Evolutionary conservation across 92 coral and sea anemone genomes (phyloP).

Genomic region (Epizoanthus fatuus): DNA sequence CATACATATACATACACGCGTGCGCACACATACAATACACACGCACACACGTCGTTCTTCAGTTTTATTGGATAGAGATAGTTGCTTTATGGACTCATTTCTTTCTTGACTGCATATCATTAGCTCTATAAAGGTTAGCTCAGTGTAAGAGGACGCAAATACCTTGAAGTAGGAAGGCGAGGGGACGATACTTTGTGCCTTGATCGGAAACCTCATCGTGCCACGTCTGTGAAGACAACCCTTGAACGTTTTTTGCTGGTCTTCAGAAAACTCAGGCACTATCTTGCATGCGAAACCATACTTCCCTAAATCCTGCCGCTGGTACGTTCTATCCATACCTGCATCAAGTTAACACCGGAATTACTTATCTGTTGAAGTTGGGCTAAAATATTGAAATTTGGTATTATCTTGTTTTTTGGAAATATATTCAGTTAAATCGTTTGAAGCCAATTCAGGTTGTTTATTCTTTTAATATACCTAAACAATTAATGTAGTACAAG

Average conservation of each 20-base stretch:
- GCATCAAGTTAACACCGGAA: not conserved
- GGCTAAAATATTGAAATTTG: no score
- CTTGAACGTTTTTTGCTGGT: constrained; percentile 76
- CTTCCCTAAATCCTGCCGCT: constrained; percentile 89
- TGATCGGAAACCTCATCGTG: constrained; percentile 81
- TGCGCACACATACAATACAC: not conserved
- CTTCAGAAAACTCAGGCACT: constrained; percentile 96
- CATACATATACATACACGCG: not conserved
- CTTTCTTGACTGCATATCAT: not conserved
- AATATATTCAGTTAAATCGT: no score
- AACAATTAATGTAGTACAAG: no score
- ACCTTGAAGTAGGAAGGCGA: constrained; percentile 91
- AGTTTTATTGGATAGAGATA: no score
- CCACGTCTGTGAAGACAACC: constrained; percentile 96
- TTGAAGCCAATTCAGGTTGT: no score
- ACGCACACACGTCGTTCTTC: no score
- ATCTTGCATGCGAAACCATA: constrained; percentile 96
- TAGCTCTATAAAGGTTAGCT: not conserved
- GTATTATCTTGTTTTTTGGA: no score
- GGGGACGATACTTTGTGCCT: constrained; percentile 94
- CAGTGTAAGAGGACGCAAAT: not conserved
- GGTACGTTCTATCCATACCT: constrained; percentile 98
- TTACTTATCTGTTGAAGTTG: no score
- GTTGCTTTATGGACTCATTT: no score
- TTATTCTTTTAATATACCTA: no score